phyloP scores from a whole-genome alignment of 2,113 vertebrate genomes.

The Passer domesticus region DNA sequence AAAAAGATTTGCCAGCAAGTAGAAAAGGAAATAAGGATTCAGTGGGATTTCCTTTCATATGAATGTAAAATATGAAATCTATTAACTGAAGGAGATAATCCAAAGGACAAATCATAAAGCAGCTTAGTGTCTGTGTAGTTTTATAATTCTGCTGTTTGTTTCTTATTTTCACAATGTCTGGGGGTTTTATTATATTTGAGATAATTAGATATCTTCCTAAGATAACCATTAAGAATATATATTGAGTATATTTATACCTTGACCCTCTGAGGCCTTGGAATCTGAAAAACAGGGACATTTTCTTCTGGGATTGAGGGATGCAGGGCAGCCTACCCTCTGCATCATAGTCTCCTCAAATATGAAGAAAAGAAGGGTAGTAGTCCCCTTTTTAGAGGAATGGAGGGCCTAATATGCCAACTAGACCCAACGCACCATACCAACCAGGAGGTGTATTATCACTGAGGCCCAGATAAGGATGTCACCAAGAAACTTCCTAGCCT shows the following conservation, averaged over 20 bases:
- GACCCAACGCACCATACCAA: not conserved
- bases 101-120: not conserved
- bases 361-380: not conserved
- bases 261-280: not conserved
- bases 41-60: not conserved
- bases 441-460: too few relatives aligned
- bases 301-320: not conserved
- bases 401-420: not conserved
- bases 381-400: not conserved
- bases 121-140: not conserved
- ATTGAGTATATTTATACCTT: not conserved
- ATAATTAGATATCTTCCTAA: conserved; percentile 29
- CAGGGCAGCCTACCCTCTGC: not conserved
- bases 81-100: not conserved
- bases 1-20: not conserved
- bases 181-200: conserved; percentile 12
- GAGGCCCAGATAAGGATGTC: not conserved
- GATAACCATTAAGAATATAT: not conserved
- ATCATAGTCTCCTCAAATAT: not conserved
- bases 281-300: not conserved
- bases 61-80: not conserved
- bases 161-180: not conserved
- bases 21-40: not conserved
- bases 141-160: conserved; percentile 19
- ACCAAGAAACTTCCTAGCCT: not conserved